Evolutionary conservation across 2,113 vertebrate genomes (phyloP).

Genomic region (Onychostruthus taczanowskii): DNA sequence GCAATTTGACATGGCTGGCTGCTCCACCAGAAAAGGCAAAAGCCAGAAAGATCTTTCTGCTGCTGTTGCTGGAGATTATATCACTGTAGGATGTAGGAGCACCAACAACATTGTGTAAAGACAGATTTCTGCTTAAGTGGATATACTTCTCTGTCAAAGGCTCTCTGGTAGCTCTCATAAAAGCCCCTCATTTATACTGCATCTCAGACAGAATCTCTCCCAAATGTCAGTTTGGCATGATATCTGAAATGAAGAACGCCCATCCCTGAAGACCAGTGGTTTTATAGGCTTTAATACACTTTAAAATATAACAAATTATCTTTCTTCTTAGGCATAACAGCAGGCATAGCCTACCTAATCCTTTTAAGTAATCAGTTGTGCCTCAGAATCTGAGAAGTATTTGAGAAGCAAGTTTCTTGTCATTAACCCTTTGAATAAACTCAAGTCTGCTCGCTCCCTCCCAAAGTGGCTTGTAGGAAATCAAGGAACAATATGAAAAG

Average conservation of each 20-base stretch:
- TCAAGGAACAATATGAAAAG: neutral
- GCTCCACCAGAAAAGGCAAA: neutral
- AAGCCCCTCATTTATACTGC: neutral
- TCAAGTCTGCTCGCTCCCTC: neutral
- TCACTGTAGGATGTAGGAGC: neutral
- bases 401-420: neutral
- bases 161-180: neutral
- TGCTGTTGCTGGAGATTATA: neutral
- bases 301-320: constrained; percentile 38
- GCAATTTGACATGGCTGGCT: constrained; percentile 8
- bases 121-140: neutral
- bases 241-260: neutral
- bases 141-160: neutral
- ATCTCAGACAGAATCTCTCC: neutral
- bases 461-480: neutral
- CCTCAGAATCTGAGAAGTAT: neutral
- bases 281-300: constrained; percentile 28
- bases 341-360: neutral
- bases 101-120: neutral
- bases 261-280: neutral
- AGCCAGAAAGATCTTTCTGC: neutral
- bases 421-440: neutral
- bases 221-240: neutral
- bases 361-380: neutral
- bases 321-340: constrained; percentile 22